Evolutionary conservation across 1,140 invertebrate species (phyloP), one percentile per base, ranked within the genome.

Genomic region (Lasioglossum baleicum): DNA sequence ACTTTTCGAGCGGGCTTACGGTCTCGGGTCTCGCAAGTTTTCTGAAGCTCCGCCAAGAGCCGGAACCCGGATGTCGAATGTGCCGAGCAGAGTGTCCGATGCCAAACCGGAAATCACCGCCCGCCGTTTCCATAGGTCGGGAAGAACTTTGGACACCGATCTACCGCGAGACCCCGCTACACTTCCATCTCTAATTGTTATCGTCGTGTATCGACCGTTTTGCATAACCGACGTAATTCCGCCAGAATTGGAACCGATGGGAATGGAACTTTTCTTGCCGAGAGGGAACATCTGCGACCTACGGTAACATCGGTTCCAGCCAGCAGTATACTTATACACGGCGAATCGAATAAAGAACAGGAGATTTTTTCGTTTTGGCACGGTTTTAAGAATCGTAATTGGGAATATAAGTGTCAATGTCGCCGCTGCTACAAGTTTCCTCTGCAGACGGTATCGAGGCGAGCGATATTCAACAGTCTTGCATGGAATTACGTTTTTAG

Each of bases 31-130:
- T 81, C 80, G 83, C 85, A 90, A 91, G 83, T 91, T 91, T 91
- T 89, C 90, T 91, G 90, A 90, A 87, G 87, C 83, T 20, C 58
- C 77, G 91, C 91, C 91, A 91, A 91, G 81, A 83, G 71, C 77
- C 80, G 85, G 68, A 75, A 80, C 70, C 81, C 83, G 87, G 73
- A 84, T 82, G 86, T 82, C 84, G 86, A 88, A 83, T 86, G 84
- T 83, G 81, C 78, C 83, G 78, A 83, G 75, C 82, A 70, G 84
- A 75, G 75, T 44, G 68, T 44, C 31, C 85, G 64, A 77, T 91
- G 90, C 90, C 89, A 91, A 90, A 84, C 85, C 90, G 90, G 90
- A 90, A 90, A 89, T 88, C 83, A 86, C 85, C 87, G 74, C 82
- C 88, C 79, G 63, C 69, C 51, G 65, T 17, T 40, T 75, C 66